These are phyloP conservation scores for Pissodes strobi DNA, from an alignment of 1,140 invertebrate species.

Conservation along the genomic window DNA sequence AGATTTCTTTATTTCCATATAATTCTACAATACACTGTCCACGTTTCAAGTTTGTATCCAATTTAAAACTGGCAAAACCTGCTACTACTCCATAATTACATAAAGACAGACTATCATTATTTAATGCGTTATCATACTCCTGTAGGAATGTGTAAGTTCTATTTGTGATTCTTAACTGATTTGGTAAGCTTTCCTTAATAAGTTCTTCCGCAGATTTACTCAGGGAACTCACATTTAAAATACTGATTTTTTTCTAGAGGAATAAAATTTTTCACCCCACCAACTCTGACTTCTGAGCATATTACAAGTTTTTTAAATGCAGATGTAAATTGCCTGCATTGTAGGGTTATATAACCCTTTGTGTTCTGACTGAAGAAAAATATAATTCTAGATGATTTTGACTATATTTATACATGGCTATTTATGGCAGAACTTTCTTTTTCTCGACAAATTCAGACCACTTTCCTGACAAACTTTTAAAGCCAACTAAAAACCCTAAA, in stretches of 20 bases:
- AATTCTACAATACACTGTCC: conserved; percentile 24
- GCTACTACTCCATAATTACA: conserved; percentile 17
- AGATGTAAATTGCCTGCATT: conserved; percentile 29
- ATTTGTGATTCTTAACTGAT: too few relatives aligned
- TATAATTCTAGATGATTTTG: conserved; percentile 33
- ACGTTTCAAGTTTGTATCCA: conserved; percentile 26
- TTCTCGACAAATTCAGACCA: not conserved
- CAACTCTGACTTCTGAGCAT: conserved; percentile 21
- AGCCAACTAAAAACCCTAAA: conserved; percentile 6
- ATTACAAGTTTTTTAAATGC: conserved; percentile 33
- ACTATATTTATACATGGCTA: conserved; percentile 17
- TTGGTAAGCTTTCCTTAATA: conserved; percentile 8
- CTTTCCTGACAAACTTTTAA: not conserved
- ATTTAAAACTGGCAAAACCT: conserved; percentile 30
- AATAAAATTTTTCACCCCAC: conserved; percentile 27
- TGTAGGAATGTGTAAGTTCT: not conserved
- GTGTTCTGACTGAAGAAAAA: conserved; percentile 30
- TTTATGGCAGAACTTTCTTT: not conserved
- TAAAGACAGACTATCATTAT: not conserved
- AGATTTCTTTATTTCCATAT: conserved; percentile 24
- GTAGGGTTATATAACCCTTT: conserved; percentile 30
- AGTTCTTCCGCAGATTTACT: conserved; percentile 15
- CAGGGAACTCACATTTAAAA: conserved; percentile 18
- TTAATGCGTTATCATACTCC: conserved; percentile 1
- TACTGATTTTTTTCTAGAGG: conserved; percentile 28